phyloP scores from a whole-genome alignment of 2,797 vertebrate genomes.

The Telmatherina bonti region DNA sequence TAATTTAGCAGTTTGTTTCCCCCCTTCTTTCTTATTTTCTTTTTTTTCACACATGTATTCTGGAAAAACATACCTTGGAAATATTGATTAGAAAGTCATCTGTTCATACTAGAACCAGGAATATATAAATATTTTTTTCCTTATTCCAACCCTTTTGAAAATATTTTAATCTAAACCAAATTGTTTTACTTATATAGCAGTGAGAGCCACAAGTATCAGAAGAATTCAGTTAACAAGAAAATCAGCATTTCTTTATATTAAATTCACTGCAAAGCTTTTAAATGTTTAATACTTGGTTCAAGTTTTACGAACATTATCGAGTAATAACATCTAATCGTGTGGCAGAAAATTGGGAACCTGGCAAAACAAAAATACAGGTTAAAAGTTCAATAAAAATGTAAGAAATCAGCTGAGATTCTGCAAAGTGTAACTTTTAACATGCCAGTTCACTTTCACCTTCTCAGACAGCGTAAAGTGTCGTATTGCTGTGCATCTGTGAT shows the following conservation, averaged over 20 bases:
- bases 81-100: no score
- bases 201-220: neutral
- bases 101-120: no score
- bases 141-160: neutral
- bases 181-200: no score
- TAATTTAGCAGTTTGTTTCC: neutral
- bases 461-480: constrained; percentile 33
- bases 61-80: no score
- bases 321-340: neutral
- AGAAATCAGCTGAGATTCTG: constrained; percentile 1
- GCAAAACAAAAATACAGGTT: constrained; percentile 3
- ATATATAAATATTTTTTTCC: no score
- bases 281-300: neutral
- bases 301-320: neutral
- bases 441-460: constrained; percentile 29
- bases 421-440: constrained; percentile 26
- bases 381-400: neutral
- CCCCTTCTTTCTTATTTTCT: neutral
- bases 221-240: neutral
- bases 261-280: no score
- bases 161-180: neutral
- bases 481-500: constrained; percentile 70
- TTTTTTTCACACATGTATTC: neutral
- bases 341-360: neutral
- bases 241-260: neutral